Percentiles rank a stretch among this genome's conserved stretches.
phyloP scores from a whole-genome alignment of 2,888 invertebrate species.

The Ganaspis brasiliensis region DNA sequence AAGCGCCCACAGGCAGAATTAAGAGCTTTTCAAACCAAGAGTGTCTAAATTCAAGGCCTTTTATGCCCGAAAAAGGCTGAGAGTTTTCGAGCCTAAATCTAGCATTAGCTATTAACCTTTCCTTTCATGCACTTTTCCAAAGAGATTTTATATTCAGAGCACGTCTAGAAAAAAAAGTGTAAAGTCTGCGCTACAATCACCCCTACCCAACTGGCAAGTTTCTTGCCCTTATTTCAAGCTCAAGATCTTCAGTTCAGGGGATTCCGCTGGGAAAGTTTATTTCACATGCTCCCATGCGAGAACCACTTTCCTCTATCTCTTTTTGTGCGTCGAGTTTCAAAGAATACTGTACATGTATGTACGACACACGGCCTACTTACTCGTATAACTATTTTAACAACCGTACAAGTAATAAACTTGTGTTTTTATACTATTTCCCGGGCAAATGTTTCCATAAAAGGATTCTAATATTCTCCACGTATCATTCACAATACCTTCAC shows the following conservation, averaged over 20 bases:
- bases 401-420: constrained; percentile 2
- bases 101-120: constrained; percentile 37
- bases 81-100: constrained; percentile 23
- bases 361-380: constrained; percentile 23
- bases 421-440: neutral
- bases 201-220: constrained; percentile 13
- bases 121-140: constrained; percentile 32
- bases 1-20: neutral
- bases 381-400: neutral
- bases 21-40: neutral
- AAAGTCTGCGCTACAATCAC: constrained; percentile 37
- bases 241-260: constrained; percentile 38
- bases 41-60: neutral
- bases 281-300: constrained; percentile 37
- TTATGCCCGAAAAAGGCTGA: neutral
- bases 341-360: constrained; percentile 11
- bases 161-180: constrained; percentile 42
- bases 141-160: constrained; percentile 35
- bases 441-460: neutral
- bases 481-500: neutral
- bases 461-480: neutral
- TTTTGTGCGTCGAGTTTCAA: constrained; percentile 28
- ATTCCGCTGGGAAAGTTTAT: constrained; percentile 37
- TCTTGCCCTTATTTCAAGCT: constrained; percentile 42
- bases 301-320: constrained; percentile 10